Evolutionary conservation across 2,797 vertebrate species (phyloP), one percentile per base, ranked within the genome.

Genomic region (Artibeus lituratus): DNA sequence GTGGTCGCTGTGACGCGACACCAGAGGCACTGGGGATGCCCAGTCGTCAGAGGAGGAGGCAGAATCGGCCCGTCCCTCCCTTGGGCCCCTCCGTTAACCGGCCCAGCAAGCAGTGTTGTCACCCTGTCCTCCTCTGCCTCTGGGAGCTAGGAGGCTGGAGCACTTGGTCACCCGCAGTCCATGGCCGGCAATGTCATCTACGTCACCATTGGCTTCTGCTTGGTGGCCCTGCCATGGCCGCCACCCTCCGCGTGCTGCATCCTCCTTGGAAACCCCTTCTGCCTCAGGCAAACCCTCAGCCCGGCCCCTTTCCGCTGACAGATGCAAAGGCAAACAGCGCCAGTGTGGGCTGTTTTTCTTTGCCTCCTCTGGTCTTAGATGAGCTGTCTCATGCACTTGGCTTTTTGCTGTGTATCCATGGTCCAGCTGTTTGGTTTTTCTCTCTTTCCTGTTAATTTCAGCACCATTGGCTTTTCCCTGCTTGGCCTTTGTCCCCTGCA

Each of bases 271-370:
- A 97, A 94, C 89, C 59, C 93, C 73, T 87, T 89, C 87, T 78
- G 86, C 97, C 87, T 96, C 96, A 90, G 89, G 92, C 69, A 97
- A 95, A 97, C 97, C 94, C 88, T 97, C 93, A 32, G 95, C 91
- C 62, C 92, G 86, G 97, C 94, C 92, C 90, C 84, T 98, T 96
- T 92, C 57, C 0, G 11, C 85, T 44, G 85, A 87, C 83, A 93
- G 96, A 92, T 94, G 87, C 94, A 92, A 87, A 97, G 96, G 96
- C 80, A 95, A 98, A 97, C 96, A 94, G 87, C 92, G 18, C 69
- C 77, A 3, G 44, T 78, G 81, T 84, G 95, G 55, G 84, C 94
- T 93, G 87, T 85, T 97, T 96, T 95, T 95, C 35, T 84, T 90
- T 96, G 82, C 85, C 93, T 97, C 92, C 96, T 96, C 96, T 94